Percentiles rank a stretch among this genome's conserved stretches.
Conservation (phyloP, 2,797 vertebrate genomes). For the Trematomus bernacchii region DNA sequence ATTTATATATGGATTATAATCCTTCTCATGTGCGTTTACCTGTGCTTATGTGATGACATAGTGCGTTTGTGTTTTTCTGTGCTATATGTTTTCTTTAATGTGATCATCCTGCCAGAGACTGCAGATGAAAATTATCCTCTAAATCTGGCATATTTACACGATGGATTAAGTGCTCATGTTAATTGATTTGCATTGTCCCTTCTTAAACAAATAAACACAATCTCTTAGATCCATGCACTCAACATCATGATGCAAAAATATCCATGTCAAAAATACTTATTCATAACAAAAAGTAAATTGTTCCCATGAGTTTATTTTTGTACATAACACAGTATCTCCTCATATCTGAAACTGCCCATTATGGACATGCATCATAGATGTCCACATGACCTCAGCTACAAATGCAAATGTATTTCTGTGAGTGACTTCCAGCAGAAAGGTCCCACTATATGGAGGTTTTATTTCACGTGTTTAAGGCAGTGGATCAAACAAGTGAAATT, state of each 20-base stretch:
- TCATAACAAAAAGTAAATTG: neutral
- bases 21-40: too few relatives aligned
- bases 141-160: too few relatives aligned
- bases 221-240: neutral
- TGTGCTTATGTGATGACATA: too few relatives aligned
- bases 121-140: too few relatives aligned
- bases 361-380: slow-evolving; percentile 15
- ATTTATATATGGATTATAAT: neutral
- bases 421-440: slow-evolving; percentile 45
- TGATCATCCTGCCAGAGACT: too few relatives aligned
- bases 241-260: neutral
- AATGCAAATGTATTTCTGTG: slow-evolving; percentile 44
- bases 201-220: too few relatives aligned
- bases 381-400: slow-evolving; percentile 40
- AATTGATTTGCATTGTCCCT: too few relatives aligned
- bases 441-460: slow-evolving; percentile 40
- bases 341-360: slow-evolving; percentile 16
- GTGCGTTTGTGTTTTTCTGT: too few relatives aligned
- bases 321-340: slow-evolving; percentile 4
- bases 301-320: neutral
- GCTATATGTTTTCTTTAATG: too few relatives aligned
- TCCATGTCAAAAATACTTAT: neutral
- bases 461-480: slow-evolving; percentile 48
- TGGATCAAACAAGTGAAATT: slow-evolving; percentile 71
- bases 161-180: too few relatives aligned